Evolutionary conservation across 2,113 vertebrate genomes (phyloP).

Genomic region (Spilogale gracilis): DNA sequence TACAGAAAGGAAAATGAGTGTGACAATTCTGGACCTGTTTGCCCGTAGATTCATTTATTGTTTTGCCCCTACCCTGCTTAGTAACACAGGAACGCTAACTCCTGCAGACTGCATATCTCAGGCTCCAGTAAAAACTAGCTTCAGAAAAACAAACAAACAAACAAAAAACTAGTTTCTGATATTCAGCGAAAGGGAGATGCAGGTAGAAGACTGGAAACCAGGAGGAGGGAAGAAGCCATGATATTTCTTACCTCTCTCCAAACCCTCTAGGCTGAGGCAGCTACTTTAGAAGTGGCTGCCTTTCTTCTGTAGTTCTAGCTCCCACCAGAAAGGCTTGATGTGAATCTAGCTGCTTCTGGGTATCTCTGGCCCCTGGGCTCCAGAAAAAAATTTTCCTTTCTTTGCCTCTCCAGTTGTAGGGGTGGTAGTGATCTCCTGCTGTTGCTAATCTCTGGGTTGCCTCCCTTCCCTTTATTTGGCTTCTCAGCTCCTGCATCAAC

Average conservation of each 20-base stretch:
- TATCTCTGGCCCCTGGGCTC: not conserved
- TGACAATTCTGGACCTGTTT: not conserved
- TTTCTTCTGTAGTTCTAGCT: conserved; percentile 26
- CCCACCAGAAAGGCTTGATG: not conserved
- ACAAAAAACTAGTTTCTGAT: not conserved
- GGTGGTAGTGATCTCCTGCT: not conserved
- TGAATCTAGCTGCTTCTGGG: not conserved
- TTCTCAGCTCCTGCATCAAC: not conserved
- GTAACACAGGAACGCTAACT: not conserved
- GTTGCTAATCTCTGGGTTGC: not conserved
- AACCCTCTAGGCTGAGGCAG: not conserved
- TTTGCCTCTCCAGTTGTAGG: not conserved
- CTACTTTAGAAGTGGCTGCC: not conserved
- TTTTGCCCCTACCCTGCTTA: not conserved
- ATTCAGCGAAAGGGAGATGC: not conserved
- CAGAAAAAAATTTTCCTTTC: not conserved
- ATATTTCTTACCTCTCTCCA: not conserved
- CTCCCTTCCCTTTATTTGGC: not conserved
- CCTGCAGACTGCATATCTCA: not conserved
- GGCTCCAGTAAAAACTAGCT: not conserved
- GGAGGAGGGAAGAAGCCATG: not conserved
- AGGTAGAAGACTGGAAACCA: not conserved
- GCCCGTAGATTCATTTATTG: not conserved
- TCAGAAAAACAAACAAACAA: not conserved
- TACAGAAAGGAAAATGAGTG: not conserved